These are phyloP conservation scores for Tetraodon nigroviridis DNA, from an alignment of 2,113 vertebrate species.

Conservation along the genomic window DNA sequence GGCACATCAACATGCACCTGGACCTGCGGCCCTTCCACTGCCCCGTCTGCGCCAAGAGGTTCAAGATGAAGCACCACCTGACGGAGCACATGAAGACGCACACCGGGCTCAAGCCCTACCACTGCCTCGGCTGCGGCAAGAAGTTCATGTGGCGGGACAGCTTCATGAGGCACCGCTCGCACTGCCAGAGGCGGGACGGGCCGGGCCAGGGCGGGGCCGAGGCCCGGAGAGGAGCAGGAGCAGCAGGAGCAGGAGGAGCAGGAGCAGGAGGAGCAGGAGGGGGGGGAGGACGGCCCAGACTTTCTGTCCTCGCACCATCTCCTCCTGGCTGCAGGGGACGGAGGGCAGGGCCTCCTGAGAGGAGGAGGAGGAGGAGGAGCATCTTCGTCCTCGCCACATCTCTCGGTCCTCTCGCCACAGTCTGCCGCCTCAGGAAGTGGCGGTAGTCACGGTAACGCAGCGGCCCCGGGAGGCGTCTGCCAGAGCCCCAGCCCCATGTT, in stretches of 20 bases:
- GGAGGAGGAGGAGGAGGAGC: constrained; percentile 45
- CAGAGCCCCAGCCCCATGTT: constrained; percentile 59
- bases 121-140: constrained; percentile 83
- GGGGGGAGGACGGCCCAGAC: constrained; percentile 43
- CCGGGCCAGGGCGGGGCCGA: no score
- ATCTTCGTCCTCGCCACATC: constrained; percentile 38
- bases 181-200: constrained; percentile 82
- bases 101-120: constrained; percentile 88
- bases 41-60: constrained; percentile 88
- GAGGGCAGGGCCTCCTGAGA: constrained; percentile 36
- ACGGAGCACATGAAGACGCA: constrained; percentile 97
- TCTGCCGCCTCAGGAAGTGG: constrained; percentile 26
- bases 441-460: constrained; percentile 10
- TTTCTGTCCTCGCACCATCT: constrained; percentile 61
- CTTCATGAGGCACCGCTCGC: constrained; percentile 87
- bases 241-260: constrained; percentile 22
- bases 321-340: constrained; percentile 54
- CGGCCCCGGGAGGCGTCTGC: constrained; percentile 37
- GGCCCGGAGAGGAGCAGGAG: no score
- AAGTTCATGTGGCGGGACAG: constrained; percentile 97
- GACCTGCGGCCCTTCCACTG: constrained; percentile 91
- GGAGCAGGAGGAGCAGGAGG: constrained; percentile 29
- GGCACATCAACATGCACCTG: constrained; percentile 95
- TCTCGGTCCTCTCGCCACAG: constrained; percentile 50
- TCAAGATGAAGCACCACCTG: constrained; percentile 97